These are phyloP conservation scores for Drosophila burlai DNA, from an alignment of 1,140 invertebrate species.

Conservation along the genomic window DNA sequence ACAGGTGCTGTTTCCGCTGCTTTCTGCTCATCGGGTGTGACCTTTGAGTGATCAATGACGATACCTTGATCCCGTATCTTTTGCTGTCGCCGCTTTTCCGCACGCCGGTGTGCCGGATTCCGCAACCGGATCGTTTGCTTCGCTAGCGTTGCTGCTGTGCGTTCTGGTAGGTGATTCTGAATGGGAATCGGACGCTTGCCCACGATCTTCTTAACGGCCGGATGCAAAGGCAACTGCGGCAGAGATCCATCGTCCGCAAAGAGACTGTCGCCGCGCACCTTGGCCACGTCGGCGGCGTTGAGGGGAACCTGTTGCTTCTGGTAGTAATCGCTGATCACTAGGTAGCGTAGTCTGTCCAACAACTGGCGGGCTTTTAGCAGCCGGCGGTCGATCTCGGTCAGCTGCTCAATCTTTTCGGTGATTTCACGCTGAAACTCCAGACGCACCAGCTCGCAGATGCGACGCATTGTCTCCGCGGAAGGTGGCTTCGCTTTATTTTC, in stretches of 20 bases:
- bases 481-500: constrained; percentile 3
- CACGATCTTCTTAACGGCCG: constrained; percentile 89
- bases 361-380: constrained; percentile 88
- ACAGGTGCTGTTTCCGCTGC: neutral
- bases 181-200: constrained; percentile 86
- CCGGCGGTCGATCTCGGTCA: constrained; percentile 87
- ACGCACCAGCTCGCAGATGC: constrained; percentile 65
- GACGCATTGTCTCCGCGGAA: constrained; percentile 12
- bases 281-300: constrained; percentile 85
- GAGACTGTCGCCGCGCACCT: constrained; percentile 73
- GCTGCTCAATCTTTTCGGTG: constrained; percentile 86
- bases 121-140: constrained; percentile 81
- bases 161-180: constrained; percentile 84
- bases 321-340: constrained; percentile 89
- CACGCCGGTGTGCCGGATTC: constrained; percentile 52
- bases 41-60: constrained; percentile 74
- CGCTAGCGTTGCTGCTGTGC: constrained; percentile 85
- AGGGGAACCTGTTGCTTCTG: constrained; percentile 88
- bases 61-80: constrained; percentile 70
- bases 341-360: constrained; percentile 90
- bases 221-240: constrained; percentile 89
- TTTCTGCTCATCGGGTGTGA: constrained; percentile 3
- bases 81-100: constrained; percentile 53
- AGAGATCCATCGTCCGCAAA: constrained; percentile 46
- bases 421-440: constrained; percentile 87